A percentile compares a stretch with the other conserved stretches of the same genome.
phyloP scores from a whole-genome alignment of 2,113 vertebrate species.

The Excalfactoria chinensis region DNA sequence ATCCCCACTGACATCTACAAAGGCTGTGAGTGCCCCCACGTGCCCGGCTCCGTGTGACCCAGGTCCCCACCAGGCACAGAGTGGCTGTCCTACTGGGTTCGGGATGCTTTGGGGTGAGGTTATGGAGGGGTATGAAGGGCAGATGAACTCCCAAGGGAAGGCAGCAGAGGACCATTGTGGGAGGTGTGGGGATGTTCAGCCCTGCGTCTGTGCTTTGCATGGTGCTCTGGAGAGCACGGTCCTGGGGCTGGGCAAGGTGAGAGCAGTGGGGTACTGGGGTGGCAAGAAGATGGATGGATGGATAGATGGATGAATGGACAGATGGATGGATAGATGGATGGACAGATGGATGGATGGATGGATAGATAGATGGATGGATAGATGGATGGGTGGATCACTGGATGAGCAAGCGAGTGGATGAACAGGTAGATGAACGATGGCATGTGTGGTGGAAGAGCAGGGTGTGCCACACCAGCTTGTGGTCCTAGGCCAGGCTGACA shows the following conservation, averaged over 20 bases:
- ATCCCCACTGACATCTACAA: conserved; percentile 99
- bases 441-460: not conserved
- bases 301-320: too few relatives aligned
- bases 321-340: too few relatives aligned
- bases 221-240: not conserved
- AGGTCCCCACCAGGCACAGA: not conserved
- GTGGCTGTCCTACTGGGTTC: not conserved
- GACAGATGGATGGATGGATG: rapidly evolving
- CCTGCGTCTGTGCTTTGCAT: not conserved
- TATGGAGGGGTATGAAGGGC: not conserved
- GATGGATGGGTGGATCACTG: too few relatives aligned
- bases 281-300: not conserved
- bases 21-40: conserved; percentile 90
- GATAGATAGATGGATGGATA: too few relatives aligned
- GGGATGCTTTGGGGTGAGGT: not conserved
- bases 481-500: not conserved
- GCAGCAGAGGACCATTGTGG: not conserved
- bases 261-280: not conserved
- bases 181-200: not conserved
- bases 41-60: rapidly evolving
- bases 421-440: not conserved
- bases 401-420: not conserved
- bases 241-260: not conserved
- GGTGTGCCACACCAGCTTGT: not conserved
- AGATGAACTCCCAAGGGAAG: not conserved